A percentile compares a stretch with the other conserved stretches of the same genome.
These are phyloP conservation scores for Parthenolecanium corni DNA, from an alignment of 2,888 invertebrate genomes.

Conservation along the genomic window DNA sequence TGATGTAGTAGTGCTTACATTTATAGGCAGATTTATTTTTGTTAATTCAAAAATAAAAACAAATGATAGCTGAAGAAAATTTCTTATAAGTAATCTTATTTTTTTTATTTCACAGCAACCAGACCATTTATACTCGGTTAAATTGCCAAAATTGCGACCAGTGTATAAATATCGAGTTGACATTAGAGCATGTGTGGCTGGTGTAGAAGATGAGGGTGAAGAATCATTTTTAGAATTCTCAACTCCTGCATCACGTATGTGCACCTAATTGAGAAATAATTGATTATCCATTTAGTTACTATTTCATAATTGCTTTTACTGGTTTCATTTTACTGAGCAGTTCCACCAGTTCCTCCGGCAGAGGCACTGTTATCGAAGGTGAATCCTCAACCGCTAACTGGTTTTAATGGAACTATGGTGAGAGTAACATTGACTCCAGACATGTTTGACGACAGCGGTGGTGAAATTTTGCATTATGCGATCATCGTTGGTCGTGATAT, in stretches of 20 bases:
- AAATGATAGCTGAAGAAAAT: background rate
- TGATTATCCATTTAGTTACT: background rate
- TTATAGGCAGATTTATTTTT: no score
- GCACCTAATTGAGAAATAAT: background rate
- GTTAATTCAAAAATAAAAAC: background rate
- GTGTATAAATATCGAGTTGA: background rate
- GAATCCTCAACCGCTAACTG: background rate
- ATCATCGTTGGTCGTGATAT: conserved; percentile 8
- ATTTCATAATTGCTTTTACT: no score
- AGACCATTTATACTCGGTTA: background rate
- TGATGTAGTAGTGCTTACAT: no score
- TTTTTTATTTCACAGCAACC: background rate
- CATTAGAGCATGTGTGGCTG: background rate
- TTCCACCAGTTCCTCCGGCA: background rate
- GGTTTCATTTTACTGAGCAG: background rate
- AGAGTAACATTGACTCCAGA: background rate
- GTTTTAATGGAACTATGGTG: background rate
- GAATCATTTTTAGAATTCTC: background rate
- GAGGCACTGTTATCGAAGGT: background rate
- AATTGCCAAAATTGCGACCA: background rate
- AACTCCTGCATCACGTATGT: background rate
- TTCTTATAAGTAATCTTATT: background rate
- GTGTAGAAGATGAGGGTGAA: background rate
- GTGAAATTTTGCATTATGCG: conserved; percentile 6
- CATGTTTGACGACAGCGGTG: conserved; percentile 1